A percentile compares a stretch with the other conserved stretches of the same genome.
These are phyloP conservation scores for Lepidothrix coronata DNA, from an alignment of 2,113 vertebrate genomes.

Conservation along the genomic window DNA sequence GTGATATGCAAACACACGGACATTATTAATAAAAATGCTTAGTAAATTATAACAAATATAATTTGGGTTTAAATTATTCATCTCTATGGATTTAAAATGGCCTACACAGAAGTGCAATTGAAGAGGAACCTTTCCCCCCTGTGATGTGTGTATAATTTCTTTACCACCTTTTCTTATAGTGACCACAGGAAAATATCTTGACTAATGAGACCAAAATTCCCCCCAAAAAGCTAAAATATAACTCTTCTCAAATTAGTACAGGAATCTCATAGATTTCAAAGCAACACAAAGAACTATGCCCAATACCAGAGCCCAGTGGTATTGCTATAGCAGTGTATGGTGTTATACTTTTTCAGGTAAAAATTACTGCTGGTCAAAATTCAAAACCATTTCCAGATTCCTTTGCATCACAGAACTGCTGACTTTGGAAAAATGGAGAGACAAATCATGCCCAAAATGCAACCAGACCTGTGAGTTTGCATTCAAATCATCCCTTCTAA, in stretches of 20 bases:
- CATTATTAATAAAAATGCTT: background rate
- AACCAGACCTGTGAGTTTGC: background rate
- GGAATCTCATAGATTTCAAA: background rate
- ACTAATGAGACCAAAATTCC: background rate
- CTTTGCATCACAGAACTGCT: background rate
- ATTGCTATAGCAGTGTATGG: background rate
- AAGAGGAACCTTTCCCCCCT: background rate
- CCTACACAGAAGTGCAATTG: background rate
- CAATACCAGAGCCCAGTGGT: background rate
- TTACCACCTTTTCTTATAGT: background rate
- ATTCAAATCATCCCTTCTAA: background rate
- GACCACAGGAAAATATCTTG: background rate
- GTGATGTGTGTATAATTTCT: background rate
- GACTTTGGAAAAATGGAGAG: background rate
- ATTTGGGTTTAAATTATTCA: background rate
- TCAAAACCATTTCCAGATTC: background rate
- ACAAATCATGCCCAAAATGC: background rate
- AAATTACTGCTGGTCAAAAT: background rate
- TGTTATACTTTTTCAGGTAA: background rate
- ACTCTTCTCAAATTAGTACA: background rate
- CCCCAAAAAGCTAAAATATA: background rate
- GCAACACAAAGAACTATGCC: background rate
- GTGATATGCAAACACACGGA: background rate
- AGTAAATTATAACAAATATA: background rate
- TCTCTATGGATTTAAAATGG: background rate